Percentiles rank a stretch among this genome's conserved stretches.
phyloP scores from a whole-genome alignment of 2,888 invertebrate species.

The Pseudococcus viburni region DNA sequence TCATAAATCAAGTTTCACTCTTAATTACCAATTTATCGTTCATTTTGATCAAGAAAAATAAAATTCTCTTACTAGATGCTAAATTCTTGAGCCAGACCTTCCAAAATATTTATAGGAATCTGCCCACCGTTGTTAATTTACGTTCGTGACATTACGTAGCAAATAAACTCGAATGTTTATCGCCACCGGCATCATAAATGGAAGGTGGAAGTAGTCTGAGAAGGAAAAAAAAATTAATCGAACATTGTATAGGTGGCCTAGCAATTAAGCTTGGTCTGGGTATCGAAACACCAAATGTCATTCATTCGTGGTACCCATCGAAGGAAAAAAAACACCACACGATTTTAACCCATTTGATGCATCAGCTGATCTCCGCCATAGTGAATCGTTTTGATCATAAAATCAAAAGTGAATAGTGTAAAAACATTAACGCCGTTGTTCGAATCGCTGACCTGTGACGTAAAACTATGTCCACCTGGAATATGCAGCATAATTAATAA shows the following conservation, averaged over 20 bases:
- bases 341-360: background rate
- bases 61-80: background rate
- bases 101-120: background rate
- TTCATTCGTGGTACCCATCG: background rate
- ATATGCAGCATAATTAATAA: background rate
- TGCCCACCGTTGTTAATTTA: background rate
- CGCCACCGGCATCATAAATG: background rate
- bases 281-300: background rate
- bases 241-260: background rate
- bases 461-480: background rate
- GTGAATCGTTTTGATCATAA: slow-evolving; percentile 20
- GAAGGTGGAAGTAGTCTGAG: background rate
- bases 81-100: background rate
- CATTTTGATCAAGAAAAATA: background rate
- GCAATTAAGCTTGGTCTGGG: background rate
- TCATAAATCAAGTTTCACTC: background rate
- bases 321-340: background rate
- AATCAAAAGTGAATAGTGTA: slow-evolving; percentile 34
- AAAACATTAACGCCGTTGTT: background rate
- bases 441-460: slow-evolving; percentile 30
- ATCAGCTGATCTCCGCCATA: background rate
- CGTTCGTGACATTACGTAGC: background rate
- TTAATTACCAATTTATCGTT: background rate
- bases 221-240: background rate
- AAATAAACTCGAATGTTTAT: background rate